phyloP scores from a whole-genome alignment of 1,140 invertebrate species.

The Drosophila grimshawi region DNA sequence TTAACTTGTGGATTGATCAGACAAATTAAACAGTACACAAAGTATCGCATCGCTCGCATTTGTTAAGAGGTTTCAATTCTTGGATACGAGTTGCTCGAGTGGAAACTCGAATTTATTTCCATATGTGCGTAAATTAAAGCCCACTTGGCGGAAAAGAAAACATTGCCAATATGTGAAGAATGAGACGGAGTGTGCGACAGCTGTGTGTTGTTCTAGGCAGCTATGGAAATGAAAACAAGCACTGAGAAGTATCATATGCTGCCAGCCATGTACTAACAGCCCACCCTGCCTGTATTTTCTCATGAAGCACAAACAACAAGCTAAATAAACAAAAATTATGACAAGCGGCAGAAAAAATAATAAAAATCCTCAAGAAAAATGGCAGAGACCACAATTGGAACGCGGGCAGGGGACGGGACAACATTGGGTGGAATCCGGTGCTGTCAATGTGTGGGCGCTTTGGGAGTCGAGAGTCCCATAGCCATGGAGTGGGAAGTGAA shows the following conservation, averaged over 20 bases:
- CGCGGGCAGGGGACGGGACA: neutral
- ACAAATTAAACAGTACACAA: conserved; percentile 60
- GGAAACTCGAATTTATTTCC: neutral
- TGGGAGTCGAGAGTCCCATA: neutral
- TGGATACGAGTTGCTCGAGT: neutral
- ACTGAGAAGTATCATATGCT: conserved; percentile 19
- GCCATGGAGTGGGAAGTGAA: conserved; percentile 37
- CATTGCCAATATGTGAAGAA: conserved; percentile 47
- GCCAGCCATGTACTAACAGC: neutral
- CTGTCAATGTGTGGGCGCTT: conserved; percentile 31
- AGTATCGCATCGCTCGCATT: conserved; percentile 38
- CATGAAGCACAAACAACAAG: conserved; percentile 61
- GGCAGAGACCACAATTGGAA: conserved; percentile 51
- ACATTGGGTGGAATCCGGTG: conserved; percentile 2
- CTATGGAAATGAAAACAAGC: conserved; percentile 34
- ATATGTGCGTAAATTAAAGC: conserved; percentile 50
- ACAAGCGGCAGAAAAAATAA: conserved; percentile 60
- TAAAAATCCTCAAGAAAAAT: conserved; percentile 71
- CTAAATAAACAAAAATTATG: conserved; percentile 82
- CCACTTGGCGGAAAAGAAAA: conserved; percentile 36
- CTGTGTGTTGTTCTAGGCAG: conserved; percentile 43
- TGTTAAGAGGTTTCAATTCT: conserved; percentile 24
- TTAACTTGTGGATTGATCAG: conserved; percentile 39
- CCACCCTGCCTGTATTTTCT: conserved; percentile 57
- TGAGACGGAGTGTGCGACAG: conserved; percentile 41